Evolutionary conservation across 2,113 vertebrate species (phyloP).

Genomic region (Pagrus major): DNA sequence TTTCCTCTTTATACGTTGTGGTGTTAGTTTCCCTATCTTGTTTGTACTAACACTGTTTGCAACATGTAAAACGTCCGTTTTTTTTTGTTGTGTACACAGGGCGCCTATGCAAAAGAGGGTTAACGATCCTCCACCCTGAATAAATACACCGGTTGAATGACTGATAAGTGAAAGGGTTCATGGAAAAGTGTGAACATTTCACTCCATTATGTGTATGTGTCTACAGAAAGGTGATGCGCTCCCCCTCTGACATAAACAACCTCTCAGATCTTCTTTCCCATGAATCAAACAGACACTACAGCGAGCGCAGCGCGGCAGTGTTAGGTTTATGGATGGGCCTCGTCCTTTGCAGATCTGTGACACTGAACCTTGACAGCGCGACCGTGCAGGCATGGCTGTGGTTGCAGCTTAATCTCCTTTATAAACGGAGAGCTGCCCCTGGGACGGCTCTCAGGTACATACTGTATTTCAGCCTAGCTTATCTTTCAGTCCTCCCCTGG

Average conservation of each 20-base stretch:
- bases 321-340: conserved; percentile 53
- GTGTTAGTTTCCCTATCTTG: not conserved
- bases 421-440: conserved; percentile 42
- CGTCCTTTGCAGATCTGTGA: conserved; percentile 61
- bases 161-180: not conserved
- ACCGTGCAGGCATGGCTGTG: conserved; percentile 26
- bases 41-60: not conserved
- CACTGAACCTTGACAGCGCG: conserved; percentile 50
- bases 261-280: conserved; percentile 37
- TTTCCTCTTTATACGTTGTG: not conserved
- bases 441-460: conserved; percentile 52
- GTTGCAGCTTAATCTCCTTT: conserved; percentile 52
- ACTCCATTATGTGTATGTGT: not conserved
- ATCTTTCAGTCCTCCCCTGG: conserved; percentile 55
- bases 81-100: not conserved
- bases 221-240: conserved; percentile 43
- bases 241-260: conserved; percentile 16
- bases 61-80: not conserved
- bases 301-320: conserved; percentile 27
- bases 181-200: conserved; percentile 11
- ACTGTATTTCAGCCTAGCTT: conserved; percentile 69
- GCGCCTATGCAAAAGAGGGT: conserved; percentile 3
- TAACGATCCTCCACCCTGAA: conserved; percentile 3
- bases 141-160: conserved; percentile 6
- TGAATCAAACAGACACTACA: conserved; percentile 23